phyloP scores from a whole-genome alignment of 2,888 invertebrate genomes.

The Eupithecia vulgata region DNA sequence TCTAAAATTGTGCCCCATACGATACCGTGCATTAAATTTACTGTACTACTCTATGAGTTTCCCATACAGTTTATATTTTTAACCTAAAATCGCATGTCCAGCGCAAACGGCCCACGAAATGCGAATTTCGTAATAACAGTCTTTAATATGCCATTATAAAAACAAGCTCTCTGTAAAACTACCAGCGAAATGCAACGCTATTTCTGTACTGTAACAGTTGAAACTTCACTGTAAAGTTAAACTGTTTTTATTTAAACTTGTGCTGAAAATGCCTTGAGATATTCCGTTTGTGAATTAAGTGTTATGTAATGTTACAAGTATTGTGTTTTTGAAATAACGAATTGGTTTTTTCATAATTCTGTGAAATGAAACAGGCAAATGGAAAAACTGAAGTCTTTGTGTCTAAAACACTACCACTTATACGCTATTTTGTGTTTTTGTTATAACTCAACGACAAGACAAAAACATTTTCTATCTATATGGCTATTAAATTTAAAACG shows the following conservation, averaged over 20 bases:
- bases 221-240: constrained; percentile 1
- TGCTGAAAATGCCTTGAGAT: constrained; percentile 9
- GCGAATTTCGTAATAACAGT: constrained; percentile 67
- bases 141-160: constrained; percentile 64
- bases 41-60: constrained; percentile 13
- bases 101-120: constrained; percentile 58
- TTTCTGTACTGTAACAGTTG: constrained; percentile 3
- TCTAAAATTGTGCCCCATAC: constrained; percentile 17
- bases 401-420: neutral
- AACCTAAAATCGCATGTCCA: constrained; percentile 65
- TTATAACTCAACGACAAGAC: neutral
- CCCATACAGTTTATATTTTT: constrained; percentile 47
- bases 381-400: constrained; percentile 1
- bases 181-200: constrained; percentile 18
- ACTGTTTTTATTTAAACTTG: constrained; percentile 1
- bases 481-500: neutral
- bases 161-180: constrained; percentile 49
- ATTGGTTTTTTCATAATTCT: neutral
- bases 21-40: neutral
- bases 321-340: constrained; percentile 2
- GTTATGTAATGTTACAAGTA: constrained; percentile 10
- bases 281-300: constrained; percentile 16
- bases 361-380: neutral
- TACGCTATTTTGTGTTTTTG: neutral
- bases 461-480: neutral